Evolutionary conservation across 2,888 invertebrate species (phyloP).

Genomic region (Chymomyza procnemis): DNA sequence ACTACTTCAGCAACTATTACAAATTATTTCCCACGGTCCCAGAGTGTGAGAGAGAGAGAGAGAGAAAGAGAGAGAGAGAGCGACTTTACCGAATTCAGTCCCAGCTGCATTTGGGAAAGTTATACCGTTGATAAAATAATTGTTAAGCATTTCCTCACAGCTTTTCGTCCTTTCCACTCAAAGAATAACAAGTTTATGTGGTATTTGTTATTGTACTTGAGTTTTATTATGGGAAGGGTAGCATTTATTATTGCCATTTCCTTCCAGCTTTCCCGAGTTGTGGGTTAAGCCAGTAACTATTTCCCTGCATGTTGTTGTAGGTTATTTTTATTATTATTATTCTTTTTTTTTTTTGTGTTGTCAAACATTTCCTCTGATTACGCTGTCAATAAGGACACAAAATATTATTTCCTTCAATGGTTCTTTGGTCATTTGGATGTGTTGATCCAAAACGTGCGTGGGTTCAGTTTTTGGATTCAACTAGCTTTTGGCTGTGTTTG

Average conservation of each 20-base stretch:
- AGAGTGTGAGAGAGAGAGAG: too few relatives aligned
- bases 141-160: constrained; percentile 61
- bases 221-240: too few relatives aligned
- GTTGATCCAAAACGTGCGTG: constrained; percentile 29
- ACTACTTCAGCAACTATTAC: too few relatives aligned
- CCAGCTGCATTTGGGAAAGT: constrained; percentile 66
- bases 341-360: constrained; percentile 42
- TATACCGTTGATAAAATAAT: constrained; percentile 74
- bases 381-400: constrained; percentile 70
- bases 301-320: too few relatives aligned
- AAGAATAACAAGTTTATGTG: too few relatives aligned
- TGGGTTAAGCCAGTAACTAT: constrained; percentile 3
- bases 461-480: not conserved
- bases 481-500: not conserved
- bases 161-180: too few relatives aligned
- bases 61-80: constrained; percentile 9
- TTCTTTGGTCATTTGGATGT: constrained; percentile 21
- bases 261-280: constrained; percentile 6
- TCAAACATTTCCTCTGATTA: constrained; percentile 64
- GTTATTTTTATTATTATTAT: constrained; percentile 64
- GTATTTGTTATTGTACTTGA: constrained; percentile 3
- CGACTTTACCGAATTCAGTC: constrained; percentile 39
- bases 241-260: too few relatives aligned
- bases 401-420: constrained; percentile 59
- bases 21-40: too few relatives aligned